Evolutionary conservation across 1,140 invertebrate species (phyloP).

Genomic region (Saccostrea echinata): DNA sequence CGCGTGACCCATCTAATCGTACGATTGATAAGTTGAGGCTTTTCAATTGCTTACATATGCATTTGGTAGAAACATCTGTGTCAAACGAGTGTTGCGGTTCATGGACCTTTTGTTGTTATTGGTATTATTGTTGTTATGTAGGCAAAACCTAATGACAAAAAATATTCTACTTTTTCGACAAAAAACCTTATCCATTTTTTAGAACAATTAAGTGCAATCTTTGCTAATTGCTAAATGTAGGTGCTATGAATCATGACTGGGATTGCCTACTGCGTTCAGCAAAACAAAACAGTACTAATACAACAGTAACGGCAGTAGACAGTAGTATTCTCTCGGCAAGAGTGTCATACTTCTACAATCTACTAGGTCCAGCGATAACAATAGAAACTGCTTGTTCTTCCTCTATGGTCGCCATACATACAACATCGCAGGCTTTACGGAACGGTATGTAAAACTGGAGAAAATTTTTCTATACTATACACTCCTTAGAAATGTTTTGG

Average conservation of each 20-base stretch:
- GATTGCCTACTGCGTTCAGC: neutral
- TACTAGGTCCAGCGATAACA: constrained; percentile 63
- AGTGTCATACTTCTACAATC: constrained; percentile 65
- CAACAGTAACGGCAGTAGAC: constrained; percentile 57
- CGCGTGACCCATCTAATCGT: no score
- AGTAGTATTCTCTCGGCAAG: constrained; percentile 60
- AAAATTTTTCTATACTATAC: neutral
- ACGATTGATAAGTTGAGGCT: no score
- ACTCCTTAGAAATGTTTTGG: no score
- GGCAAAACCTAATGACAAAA: no score
- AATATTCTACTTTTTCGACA: no score
- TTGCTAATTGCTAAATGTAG: neutral
- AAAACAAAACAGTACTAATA: constrained; percentile 47
- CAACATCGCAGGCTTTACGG: constrained; percentile 55
- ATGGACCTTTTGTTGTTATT: no score
- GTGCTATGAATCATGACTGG: constrained; percentile 28
- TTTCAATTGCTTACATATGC: no score
- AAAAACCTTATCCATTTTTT: no score
- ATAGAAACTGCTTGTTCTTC: constrained; percentile 70
- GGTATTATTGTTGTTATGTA: no score
- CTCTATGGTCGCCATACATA: constrained; percentile 63
- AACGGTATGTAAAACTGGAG: constrained; percentile 41
- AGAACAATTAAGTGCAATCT: neutral
- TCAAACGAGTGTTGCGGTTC: no score
- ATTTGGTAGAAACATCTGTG: no score